Conservation (phyloP, 1,140 invertebrate genomes). For the Drosophila willistoni region DNA sequence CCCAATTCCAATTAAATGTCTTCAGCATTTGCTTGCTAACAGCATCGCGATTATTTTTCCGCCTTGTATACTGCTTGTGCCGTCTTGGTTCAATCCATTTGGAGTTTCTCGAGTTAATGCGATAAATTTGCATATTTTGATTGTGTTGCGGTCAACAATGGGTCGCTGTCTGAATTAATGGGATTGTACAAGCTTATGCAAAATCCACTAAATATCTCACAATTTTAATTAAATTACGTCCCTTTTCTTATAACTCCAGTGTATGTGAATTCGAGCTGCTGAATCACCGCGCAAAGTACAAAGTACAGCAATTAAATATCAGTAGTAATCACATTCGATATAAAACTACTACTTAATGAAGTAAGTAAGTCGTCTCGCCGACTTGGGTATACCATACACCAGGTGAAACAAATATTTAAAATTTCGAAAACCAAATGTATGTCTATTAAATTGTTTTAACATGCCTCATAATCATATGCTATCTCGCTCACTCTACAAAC, state of each 20-base stretch:
- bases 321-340: constrained; percentile 24
- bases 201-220: constrained; percentile 80
- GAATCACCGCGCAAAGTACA: not conserved
- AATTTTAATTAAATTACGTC: constrained; percentile 80
- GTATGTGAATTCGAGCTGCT: constrained; percentile 27
- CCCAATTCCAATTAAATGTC: constrained; percentile 73
- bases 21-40: constrained; percentile 53
- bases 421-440: too few relatives aligned
- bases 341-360: constrained; percentile 31
- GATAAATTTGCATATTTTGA: constrained; percentile 83
- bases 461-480: too few relatives aligned
- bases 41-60: constrained; percentile 60
- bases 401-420: too few relatives aligned
- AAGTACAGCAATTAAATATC: constrained; percentile 29
- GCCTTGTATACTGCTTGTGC: constrained; percentile 39
- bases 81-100: constrained; percentile 38
- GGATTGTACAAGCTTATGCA: constrained; percentile 77
- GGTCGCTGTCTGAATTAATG: constrained; percentile 81
- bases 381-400: too few relatives aligned
- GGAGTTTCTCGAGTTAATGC: constrained; percentile 78
- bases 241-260: constrained; percentile 54
- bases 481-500: too few relatives aligned
- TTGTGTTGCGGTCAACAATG: constrained; percentile 81
- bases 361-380: too few relatives aligned
- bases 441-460: too few relatives aligned